Evolutionary conservation across 2,888 invertebrate species (phyloP).

Genomic region (Athalia rosae): DNA sequence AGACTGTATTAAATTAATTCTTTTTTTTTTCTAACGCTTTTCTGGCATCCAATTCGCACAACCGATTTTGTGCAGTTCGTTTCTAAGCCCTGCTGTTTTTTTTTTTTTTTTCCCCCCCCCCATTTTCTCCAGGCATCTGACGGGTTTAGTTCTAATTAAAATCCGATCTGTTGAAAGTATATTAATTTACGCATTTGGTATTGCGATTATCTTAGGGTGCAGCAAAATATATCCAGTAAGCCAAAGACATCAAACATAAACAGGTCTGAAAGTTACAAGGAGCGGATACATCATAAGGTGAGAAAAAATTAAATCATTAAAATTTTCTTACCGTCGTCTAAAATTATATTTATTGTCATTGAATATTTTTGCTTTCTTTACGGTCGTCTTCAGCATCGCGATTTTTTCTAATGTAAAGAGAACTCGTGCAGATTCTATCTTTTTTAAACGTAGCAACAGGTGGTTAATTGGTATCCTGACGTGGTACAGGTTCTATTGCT

Average conservation of each 20-base stretch:
- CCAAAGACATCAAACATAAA: slow-evolving; percentile 75
- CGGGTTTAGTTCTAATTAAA: too few species aligned
- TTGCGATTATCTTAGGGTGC: slow-evolving; percentile 64
- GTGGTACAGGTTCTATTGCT: too few species aligned
- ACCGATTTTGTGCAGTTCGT: too few species aligned
- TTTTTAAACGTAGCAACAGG: slow-evolving; percentile 25
- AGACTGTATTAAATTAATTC: background rate
- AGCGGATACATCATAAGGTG: slow-evolving; percentile 77
- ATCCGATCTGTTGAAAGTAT: slow-evolving; percentile 29
- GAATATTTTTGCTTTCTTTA: background rate
- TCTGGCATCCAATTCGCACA: background rate
- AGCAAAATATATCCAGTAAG: slow-evolving; percentile 73
- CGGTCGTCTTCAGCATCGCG: background rate
- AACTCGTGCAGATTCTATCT: slow-evolving; percentile 5
- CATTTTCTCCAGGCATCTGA: background rate
- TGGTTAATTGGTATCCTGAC: slow-evolving; percentile 30
- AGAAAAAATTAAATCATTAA: slow-evolving; percentile 49
- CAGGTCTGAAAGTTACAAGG: slow-evolving; percentile 85
- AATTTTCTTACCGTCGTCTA: background rate
- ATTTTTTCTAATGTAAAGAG: background rate
- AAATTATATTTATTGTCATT: too few species aligned
- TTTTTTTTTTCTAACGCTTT: background rate
- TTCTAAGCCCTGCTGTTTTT: too few species aligned
- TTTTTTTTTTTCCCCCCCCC: slow-evolving; percentile 38
- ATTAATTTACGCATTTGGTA: slow-evolving; percentile 57